Conservation (phyloP, 2,797 vertebrate genomes). For the Rhabdophis nuchalis region DNA sequence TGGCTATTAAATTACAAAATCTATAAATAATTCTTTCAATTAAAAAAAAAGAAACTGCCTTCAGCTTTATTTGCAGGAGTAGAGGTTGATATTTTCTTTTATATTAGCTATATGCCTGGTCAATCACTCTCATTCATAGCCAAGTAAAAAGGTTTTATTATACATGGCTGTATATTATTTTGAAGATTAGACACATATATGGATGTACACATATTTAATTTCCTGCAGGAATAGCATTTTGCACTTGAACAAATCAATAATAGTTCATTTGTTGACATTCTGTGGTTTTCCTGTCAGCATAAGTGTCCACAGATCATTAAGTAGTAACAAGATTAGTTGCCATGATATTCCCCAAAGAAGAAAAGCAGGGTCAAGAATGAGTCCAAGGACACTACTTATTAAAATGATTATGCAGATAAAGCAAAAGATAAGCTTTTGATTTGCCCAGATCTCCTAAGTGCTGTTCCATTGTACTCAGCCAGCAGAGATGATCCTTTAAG, state of each 20-base stretch:
- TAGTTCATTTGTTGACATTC: slow-evolving; percentile 13
- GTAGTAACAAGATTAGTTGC: slow-evolving; percentile 4
- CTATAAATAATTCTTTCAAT: background rate
- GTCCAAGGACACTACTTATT: background rate
- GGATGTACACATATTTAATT: background rate
- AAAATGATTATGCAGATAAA: background rate
- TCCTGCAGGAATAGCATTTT: background rate
- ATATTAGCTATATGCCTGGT: background rate
- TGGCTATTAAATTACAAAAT: background rate
- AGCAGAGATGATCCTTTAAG: background rate
- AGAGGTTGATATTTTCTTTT: background rate
- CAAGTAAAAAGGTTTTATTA: background rate
- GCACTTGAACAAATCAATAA: background rate
- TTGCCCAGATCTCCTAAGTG: background rate
- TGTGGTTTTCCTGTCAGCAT: slow-evolving; percentile 9
- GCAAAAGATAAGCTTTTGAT: background rate
- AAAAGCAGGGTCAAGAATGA: background rate
- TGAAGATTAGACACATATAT: background rate
- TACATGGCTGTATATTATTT: background rate
- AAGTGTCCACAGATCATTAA: slow-evolving; percentile 13
- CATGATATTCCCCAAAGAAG: slow-evolving; percentile 4
- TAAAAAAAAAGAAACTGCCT: background rate
- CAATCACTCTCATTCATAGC: background rate
- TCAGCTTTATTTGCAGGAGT: background rate
- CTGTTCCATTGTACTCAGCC: background rate